A percentile compares a stretch with the other conserved stretches of the same genome.
phyloP scores from a whole-genome alignment of 2,113 vertebrate species.

The Elephantulus edwardii region DNA sequence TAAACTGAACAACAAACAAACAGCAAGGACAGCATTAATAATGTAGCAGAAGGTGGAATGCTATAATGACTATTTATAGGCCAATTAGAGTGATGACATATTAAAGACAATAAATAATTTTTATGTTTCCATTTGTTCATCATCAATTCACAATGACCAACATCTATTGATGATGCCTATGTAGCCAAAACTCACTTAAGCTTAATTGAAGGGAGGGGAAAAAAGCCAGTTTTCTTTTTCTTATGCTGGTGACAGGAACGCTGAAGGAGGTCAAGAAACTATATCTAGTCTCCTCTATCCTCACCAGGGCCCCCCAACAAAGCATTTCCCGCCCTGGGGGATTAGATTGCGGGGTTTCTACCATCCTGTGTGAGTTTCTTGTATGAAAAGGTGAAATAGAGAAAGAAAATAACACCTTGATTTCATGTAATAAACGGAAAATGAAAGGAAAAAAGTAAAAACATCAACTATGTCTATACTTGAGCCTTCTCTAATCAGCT shows the following conservation, averaged over 20 bases:
- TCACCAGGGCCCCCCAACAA: too few relatives aligned
- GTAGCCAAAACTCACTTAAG: neutral
- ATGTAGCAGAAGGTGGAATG: neutral
- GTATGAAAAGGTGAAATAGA: too few relatives aligned
- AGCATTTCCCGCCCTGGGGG: too few relatives aligned
- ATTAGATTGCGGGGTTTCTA: too few relatives aligned
- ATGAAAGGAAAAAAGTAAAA: too few relatives aligned
- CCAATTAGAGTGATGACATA: neutral
- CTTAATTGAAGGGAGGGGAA: neutral
- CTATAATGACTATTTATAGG: constrained; percentile 28
- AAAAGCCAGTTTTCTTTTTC: neutral
- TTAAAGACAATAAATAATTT: constrained; percentile 12
- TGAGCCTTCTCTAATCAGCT: neutral
- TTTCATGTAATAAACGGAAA: too few relatives aligned
- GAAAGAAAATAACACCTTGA: too few relatives aligned
- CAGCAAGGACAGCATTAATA: neutral
- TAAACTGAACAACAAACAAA: neutral
- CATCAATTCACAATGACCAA: neutral
- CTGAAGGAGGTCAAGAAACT: neutral
- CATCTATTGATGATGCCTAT: neutral
- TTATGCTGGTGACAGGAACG: neutral
- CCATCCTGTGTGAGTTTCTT: too few relatives aligned
- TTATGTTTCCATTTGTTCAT: constrained; percentile 9
- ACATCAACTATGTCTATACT: neutral
- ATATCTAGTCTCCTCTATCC: too few relatives aligned